Conservation (phyloP, 2,888 invertebrate genomes). For the Diarsia mendica region DNA sequence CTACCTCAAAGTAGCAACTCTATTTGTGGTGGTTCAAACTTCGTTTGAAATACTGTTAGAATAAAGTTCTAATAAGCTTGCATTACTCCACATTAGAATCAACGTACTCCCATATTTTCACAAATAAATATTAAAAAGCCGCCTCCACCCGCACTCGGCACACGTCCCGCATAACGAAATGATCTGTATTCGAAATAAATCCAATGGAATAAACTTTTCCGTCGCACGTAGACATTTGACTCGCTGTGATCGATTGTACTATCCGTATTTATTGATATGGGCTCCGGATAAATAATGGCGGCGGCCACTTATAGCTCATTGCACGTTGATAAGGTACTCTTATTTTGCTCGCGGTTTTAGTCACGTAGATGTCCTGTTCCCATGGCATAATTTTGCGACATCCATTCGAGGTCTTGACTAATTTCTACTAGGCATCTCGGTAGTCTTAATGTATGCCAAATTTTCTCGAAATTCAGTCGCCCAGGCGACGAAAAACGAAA, state of each 20-base stretch:
- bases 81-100: background rate
- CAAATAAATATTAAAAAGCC: conserved; percentile 20
- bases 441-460: too few species aligned
- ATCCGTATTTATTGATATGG: conserved; percentile 62
- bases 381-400: too few species aligned
- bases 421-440: too few species aligned
- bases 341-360: background rate
- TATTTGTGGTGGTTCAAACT: too few species aligned
- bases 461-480: too few species aligned
- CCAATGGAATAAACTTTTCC: conserved; percentile 64
- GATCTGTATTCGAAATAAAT: conserved; percentile 65
- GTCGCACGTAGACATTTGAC: conserved; percentile 62
- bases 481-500: too few species aligned
- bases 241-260: conserved; percentile 64
- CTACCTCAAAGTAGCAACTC: too few species aligned
- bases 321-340: background rate
- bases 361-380: too few species aligned
- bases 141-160: conserved; percentile 25
- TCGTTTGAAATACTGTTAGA: too few species aligned
- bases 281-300: conserved; percentile 60
- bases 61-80: too few species aligned
- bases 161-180: conserved; percentile 59
- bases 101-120: background rate
- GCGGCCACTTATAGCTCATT: conserved; percentile 38
- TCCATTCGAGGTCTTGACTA: too few species aligned